A percentile compares a stretch with the other conserved stretches of the same genome.
Evolutionary conservation across 2,888 invertebrate species (phyloP).

Genomic region (Scaptomyza tumidula): DNA sequence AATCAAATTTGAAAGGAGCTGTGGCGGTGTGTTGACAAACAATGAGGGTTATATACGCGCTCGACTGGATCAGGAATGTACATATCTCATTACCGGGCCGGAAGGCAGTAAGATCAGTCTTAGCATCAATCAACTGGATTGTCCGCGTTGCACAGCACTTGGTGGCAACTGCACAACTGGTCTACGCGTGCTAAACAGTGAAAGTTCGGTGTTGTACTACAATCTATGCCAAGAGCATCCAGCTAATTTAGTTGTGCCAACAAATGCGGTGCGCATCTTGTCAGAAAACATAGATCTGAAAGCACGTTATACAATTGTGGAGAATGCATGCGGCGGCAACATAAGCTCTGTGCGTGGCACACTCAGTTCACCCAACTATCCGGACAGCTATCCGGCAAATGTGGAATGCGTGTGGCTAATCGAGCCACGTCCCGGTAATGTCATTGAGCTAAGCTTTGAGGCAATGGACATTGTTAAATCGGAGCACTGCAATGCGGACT

Average conservation of each 20-base stretch:
- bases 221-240: slow-evolving; percentile 62
- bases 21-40: slow-evolving; percentile 59
- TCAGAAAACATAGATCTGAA: slow-evolving; percentile 61
- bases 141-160: slow-evolving; percentile 50
- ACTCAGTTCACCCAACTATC: slow-evolving; percentile 90
- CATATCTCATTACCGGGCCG: slow-evolving; percentile 20
- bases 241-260: slow-evolving; percentile 55
- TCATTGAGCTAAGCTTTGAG: slow-evolving; percentile 88
- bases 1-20: slow-evolving; percentile 58
- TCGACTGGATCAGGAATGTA: slow-evolving; percentile 49
- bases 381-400: slow-evolving; percentile 88
- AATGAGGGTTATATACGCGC: slow-evolving; percentile 69
- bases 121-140: slow-evolving; percentile 74
- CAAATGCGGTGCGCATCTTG: slow-evolving; percentile 51
- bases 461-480: slow-evolving; percentile 89
- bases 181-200: slow-evolving; percentile 45
- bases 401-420: slow-evolving; percentile 92
- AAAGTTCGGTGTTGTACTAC: slow-evolving; percentile 50
- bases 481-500: slow-evolving; percentile 92
- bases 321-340: slow-evolving; percentile 89
- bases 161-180: slow-evolving; percentile 57
- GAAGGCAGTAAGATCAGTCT: slow-evolving; percentile 69
- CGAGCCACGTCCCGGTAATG: slow-evolving; percentile 88
- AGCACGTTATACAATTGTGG: slow-evolving; percentile 85
- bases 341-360: slow-evolving; percentile 87